phyloP scores from a whole-genome alignment of 2,888 invertebrate species.

The Microplitis deprimator region DNA sequence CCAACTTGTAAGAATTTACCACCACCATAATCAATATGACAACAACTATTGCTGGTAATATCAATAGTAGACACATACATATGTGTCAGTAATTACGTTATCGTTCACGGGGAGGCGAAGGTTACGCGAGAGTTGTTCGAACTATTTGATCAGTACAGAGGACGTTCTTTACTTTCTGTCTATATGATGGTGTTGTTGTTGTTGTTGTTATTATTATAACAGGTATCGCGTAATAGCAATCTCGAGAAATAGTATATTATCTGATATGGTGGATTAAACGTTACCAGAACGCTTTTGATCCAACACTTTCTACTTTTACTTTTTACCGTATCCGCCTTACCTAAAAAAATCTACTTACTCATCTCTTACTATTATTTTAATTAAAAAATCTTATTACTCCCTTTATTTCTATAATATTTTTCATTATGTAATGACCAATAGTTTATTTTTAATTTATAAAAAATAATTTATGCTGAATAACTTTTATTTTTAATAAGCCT shows the following conservation, averaged over 20 bases:
- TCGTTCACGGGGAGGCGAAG: conserved; percentile 44
- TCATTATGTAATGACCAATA: background rate
- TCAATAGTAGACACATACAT: background rate
- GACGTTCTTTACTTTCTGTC: conserved; percentile 4
- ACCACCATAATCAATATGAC: too few relatives aligned
- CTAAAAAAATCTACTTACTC: background rate
- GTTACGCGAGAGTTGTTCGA: conserved; percentile 47
- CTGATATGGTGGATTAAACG: background rate
- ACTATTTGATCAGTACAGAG: conserved; percentile 26
- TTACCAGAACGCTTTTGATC: background rate
- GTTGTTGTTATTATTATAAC: background rate
- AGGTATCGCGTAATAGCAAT: conserved; percentile 21
- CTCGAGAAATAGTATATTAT: conserved; percentile 24
- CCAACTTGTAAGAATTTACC: background rate
- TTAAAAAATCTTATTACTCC: background rate
- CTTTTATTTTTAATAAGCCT: too few relatives aligned
- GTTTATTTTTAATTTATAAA: background rate
- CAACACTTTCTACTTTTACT: conserved; percentile 34
- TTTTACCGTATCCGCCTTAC: background rate
- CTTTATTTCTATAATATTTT: background rate
- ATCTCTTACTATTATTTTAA: conserved; percentile 1
- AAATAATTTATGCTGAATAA: too few relatives aligned
- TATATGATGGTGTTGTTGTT: background rate
- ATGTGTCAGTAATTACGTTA: conserved; percentile 47
- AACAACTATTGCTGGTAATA: background rate